These are phyloP conservation scores for Helicoverpa assulta DNA, from an alignment of 2,888 invertebrate species.

Conservation along the genomic window DNA sequence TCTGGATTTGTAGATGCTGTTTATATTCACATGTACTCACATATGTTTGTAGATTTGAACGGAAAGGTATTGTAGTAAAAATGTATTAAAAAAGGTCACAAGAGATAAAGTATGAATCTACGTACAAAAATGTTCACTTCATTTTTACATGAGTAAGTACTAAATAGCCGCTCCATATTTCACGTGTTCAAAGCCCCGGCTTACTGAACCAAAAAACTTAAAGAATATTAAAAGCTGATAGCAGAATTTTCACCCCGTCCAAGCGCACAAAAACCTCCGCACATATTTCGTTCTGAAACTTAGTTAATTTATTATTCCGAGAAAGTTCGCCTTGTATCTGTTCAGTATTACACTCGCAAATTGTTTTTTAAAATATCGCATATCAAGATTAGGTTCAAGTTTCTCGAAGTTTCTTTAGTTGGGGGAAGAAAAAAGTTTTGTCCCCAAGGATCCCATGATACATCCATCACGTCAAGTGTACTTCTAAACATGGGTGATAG, in stretches of 20 bases:
- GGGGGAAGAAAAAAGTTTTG: constrained; percentile 71
- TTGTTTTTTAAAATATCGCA: constrained; percentile 83
- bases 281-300: constrained; percentile 66
- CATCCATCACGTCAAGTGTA: not conserved
- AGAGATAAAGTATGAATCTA: not conserved
- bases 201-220: constrained; percentile 48
- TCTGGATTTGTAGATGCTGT: constrained; percentile 12
- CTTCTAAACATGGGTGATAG: too few relatives aligned
- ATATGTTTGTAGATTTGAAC: not conserved
- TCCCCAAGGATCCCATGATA: constrained; percentile 48
- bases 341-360: constrained; percentile 71
- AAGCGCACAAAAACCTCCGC: constrained; percentile 55
- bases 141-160: constrained; percentile 17
- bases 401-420: constrained; percentile 64
- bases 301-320: constrained; percentile 72
- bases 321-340: constrained; percentile 67
- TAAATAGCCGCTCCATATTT: constrained; percentile 41
- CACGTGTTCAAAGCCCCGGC: constrained; percentile 41
- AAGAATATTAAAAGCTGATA: constrained; percentile 62
- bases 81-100: not conserved
- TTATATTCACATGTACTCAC: constrained; percentile 10
- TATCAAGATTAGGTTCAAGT: constrained; percentile 73
- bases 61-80: too few relatives aligned
- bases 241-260: constrained; percentile 59
- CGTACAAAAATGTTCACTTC: constrained; percentile 22